phyloP scores from a whole-genome alignment of 2,113 vertebrate genomes.

The Prietella phreatophila region DNA sequence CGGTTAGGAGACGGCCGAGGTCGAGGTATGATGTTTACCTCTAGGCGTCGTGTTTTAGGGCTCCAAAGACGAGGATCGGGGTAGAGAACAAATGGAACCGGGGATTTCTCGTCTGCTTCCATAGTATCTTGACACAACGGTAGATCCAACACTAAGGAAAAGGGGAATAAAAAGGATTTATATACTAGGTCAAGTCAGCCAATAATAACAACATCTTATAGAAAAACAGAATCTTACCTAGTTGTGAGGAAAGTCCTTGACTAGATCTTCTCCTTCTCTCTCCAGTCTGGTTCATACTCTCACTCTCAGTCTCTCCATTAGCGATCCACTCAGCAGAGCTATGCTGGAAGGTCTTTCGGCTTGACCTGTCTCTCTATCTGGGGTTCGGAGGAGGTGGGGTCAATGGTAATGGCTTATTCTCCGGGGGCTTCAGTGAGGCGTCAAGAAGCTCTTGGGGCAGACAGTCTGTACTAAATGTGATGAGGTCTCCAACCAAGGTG shows the following conservation, averaged over 20 bases:
- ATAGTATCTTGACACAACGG: slow-evolving; percentile 68
- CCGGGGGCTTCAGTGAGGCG: slow-evolving; percentile 61
- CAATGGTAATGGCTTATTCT: slow-evolving; percentile 63
- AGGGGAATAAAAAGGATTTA: slow-evolving; percentile 4
- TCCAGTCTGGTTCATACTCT: slow-evolving; percentile 49
- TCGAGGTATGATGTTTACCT: slow-evolving; percentile 79
- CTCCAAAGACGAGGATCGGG: slow-evolving; percentile 74
- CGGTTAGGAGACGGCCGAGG: slow-evolving; percentile 83
- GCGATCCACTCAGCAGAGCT: slow-evolving; percentile 55
- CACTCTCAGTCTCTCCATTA: slow-evolving; percentile 58
- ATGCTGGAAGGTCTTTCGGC: slow-evolving; percentile 47
- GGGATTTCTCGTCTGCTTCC: slow-evolving; percentile 63
- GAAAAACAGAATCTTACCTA: slow-evolving; percentile 57
- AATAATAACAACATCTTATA: neutral
- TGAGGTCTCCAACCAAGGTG: slow-evolving; percentile 68
- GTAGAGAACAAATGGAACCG: slow-evolving; percentile 59
- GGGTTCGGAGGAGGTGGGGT: slow-evolving; percentile 69
- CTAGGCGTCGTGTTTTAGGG: slow-evolving; percentile 73
- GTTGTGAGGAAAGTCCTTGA: slow-evolving; percentile 67
- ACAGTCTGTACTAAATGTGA: slow-evolving; percentile 61
- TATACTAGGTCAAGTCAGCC: neutral
- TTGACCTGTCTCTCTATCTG: slow-evolving; percentile 60
- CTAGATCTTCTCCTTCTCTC: slow-evolving; percentile 68
- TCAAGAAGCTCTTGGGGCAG: slow-evolving; percentile 57
- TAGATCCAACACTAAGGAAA: slow-evolving; percentile 64